These are phyloP conservation scores for Papilio polytes DNA, from an alignment of 1,140 invertebrate species.

Conservation along the genomic window DNA sequence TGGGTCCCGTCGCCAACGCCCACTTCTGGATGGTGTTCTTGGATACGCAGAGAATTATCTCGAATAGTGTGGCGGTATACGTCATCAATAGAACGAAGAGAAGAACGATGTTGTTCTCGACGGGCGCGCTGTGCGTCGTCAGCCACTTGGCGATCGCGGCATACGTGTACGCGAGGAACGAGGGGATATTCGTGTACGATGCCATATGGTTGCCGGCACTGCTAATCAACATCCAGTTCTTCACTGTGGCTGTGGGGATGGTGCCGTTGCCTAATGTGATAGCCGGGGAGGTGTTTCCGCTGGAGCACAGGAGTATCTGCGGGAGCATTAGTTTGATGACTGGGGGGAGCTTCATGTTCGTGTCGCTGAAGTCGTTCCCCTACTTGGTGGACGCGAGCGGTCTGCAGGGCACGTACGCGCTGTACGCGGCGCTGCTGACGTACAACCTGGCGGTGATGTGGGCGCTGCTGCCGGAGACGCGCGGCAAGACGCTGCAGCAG, in stretches of 20 bases:
- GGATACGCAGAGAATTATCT: conserved; percentile 84
- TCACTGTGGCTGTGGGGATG: conserved; percentile 61
- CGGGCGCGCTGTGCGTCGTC: conserved; percentile 51
- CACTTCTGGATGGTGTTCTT: conserved; percentile 86
- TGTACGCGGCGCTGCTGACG: conserved; percentile 49
- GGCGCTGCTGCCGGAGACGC: conserved; percentile 59
- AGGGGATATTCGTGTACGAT: conserved; percentile 48
- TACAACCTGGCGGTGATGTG: conserved; percentile 53
- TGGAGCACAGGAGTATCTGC: conserved; percentile 61
- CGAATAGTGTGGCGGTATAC: conserved; percentile 63
- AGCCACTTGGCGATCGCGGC: conserved; percentile 57
- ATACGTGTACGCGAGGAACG: conserved; percentile 54
- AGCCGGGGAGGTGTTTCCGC: conserved; percentile 66
- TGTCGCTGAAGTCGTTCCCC: conserved; percentile 55
- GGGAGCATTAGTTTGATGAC: conserved; percentile 56
- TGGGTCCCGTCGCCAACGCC: conserved; percentile 80
- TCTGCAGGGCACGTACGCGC: conserved; percentile 48
- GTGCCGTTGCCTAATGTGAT: conserved; percentile 67
- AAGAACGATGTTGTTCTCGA: conserved; percentile 60
- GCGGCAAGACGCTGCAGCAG: conserved; percentile 56
- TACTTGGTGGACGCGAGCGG: conserved; percentile 46
- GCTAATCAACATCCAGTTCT: conserved; percentile 64
- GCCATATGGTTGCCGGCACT: conserved; percentile 63
- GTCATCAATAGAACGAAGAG: conserved; percentile 66
- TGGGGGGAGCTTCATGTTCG: conserved; percentile 49